Base-by-base conservation (phyloP, 1,140 invertebrate genomes). In the Macrocentrus cingulum region DNA sequence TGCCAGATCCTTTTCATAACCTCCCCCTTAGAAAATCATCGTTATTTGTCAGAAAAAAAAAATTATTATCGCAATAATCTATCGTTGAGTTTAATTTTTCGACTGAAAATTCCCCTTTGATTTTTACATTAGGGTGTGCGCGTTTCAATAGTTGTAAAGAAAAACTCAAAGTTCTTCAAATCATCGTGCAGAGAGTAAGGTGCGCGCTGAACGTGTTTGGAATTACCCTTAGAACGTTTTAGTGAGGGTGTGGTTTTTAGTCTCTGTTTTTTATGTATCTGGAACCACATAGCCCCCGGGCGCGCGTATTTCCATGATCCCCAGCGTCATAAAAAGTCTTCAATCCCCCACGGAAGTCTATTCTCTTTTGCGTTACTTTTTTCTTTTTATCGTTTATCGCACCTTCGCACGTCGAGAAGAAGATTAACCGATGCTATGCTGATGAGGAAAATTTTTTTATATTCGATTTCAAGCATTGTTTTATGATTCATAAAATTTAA, bases 311-410 rank as follows among this genome's bases (percentile, higher is more conserved):
- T 49, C 46, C 46, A 49, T 49, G 46, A 49, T 49, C 46, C 46
- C 23, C 29, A 15, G 25, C 46, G 23, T 49, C 46, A 49, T 49
- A 49, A 49, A 49, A 49, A 49, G 46, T 49, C 44, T 36, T 56
- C 44, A 22, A 23, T 56, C 25, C 42, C 44, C 54, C n/a, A 36
- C 13, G 32, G 41, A 18, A 37, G 29, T 56, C 20, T 55, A 44
- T 44, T 46, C 20, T 41, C 23, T 25, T 44, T 15, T 16, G 11
- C 20, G 2, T 34, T 51, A 20, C 48, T 32, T 23, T 32, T 44
- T 37, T 55, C 32, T 54, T 51, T 56, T 56, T 46, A 56, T 48
- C 54, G 54, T 56, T 46, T 48, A 37, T 48, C 29, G 42, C 45
- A 56, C 29, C 44, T 37, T 49, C 29, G 46, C 46, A 49, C 46